Base-by-base conservation (phyloP, 2,888 invertebrate species). In the Cosmia pyralina region DNA sequence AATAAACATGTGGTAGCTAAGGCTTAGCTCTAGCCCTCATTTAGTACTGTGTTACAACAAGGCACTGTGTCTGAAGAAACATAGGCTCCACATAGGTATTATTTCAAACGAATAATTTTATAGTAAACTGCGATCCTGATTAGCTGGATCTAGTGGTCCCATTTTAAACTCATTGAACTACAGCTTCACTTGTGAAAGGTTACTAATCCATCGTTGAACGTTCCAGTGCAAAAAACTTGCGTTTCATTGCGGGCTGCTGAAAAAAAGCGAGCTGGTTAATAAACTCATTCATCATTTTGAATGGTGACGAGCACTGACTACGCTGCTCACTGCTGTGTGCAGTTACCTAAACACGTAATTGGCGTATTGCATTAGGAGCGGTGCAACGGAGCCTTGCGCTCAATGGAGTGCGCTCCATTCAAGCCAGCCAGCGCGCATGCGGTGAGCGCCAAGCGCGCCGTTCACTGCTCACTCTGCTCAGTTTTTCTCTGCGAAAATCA, bases 371-470 rank as follows among this genome's bases (percentile, higher is more conserved):
- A 91, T 89, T 92, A 90, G 89, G 89, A 88, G 88, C 86, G 87
- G 88, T 88, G 89, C 90, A 85, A 81, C 83, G 79, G 65, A 78
- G 84, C 85, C 81, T 82, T 87, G 87, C 86, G 85, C 84, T 93
- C 89, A 94, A 94, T 94, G 94, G 89, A 91, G 87, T 87, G 89
- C 87, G 89, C 86, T 89, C 91, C 94, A 94, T 95, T 95, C 94
- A 94, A 93, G 88, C 90, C 90, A 86, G 75, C 89, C 90, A 86
- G 75, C 89, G 89, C 89, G 91, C 90, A 90, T 86, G 87, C 90
- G 90, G 90, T 88, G 83, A 80, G 85, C 28, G 46, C 28, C 28
- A 19, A 28, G 48, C 85, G 86, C 85, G 83, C 87, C 90, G 88
- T 89, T 92, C 91, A 88, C 90, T 87, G 87, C 55, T 52, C 46